phyloP scores from a whole-genome alignment of 2,113 vertebrate species.

The Machaerirhynchus nigripectus region DNA sequence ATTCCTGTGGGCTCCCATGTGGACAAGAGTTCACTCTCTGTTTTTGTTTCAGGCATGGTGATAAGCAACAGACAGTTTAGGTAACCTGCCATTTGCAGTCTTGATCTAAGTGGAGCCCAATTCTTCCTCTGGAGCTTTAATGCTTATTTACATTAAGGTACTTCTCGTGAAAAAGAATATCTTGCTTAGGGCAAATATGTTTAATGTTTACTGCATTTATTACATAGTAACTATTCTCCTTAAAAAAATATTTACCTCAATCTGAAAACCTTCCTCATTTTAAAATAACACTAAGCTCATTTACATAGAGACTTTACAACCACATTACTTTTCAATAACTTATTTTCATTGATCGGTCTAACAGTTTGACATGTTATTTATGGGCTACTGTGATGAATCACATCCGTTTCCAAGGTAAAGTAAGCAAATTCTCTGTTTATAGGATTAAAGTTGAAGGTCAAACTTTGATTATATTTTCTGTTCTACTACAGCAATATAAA shows the following conservation, averaged over 20 bases:
- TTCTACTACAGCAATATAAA: conserved; percentile 60
- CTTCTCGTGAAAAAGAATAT: background rate
- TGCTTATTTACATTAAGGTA: background rate
- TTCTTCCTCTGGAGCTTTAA: background rate
- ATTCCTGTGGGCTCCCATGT: background rate
- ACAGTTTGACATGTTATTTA: conserved; percentile 75
- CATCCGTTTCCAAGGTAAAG: conserved; percentile 74
- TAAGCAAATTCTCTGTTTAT: conserved; percentile 76
- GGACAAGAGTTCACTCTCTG: background rate
- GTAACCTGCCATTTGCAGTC: background rate
- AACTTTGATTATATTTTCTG: conserved; percentile 74
- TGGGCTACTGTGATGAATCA: conserved; percentile 74
- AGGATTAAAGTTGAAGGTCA: conserved; percentile 73
- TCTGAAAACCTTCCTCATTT: conserved; percentile 31
- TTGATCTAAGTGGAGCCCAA: background rate
- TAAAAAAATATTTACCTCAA: background rate
- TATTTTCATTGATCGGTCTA: conserved; percentile 73
- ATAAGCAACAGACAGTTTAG: conserved; percentile 6
- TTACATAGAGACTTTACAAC: conserved; percentile 65
- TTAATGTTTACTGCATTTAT: background rate
- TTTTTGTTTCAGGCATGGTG: background rate
- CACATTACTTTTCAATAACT: conserved; percentile 77
- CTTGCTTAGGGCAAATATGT: background rate
- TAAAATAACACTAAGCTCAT: conserved; percentile 57
- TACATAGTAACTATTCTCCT: background rate